Evolutionary conservation across 92 coral and sea anemone genomes (phyloP), one percentile per base, ranked within the genome.

Genomic region (Siderastrea radians): DNA sequence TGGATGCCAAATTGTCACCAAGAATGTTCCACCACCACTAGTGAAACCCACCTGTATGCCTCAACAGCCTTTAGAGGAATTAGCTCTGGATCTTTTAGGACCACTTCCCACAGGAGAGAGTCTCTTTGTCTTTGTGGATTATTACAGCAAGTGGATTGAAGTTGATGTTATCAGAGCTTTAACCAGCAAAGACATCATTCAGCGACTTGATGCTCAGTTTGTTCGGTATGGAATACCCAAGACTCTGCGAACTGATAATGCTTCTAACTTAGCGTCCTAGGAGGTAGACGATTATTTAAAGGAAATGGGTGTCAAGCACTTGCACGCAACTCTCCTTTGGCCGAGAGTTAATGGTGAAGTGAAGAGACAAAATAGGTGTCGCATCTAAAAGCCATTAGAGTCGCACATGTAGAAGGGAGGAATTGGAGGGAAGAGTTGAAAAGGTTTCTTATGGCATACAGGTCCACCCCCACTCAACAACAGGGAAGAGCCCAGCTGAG

Each of bases 341-440:
- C 88, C 92, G 12, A 75, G 88, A 45, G 93, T 89, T 10, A 90
- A 90, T 38, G 87, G 84, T 15, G 90, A 90, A 86, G 94, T 91
- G 14, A 91, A 91, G 15, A 86, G 85, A n/a, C n/a, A n/a, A n/a
- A n/a, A n/a, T n/a, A n/a, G n/a, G n/a, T n/a, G 9, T 82, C 85
- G 26, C 62, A 82, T 45, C 81, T 91, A 64, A 90, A 90, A 54
- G 64, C 84, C 43, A 66, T 80, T 78, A 86, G 79, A 82, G 91
- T 88, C 67, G 79, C 80, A 61, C 86, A 84, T 15, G 86, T 74
- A 0, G 90, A 90, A 71, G 71, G 78, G 68, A 78, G 66, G 53
- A 65, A 74, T 70, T 90, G 88, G 85, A 74, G 63, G 60, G 58
- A 62, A 13, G 91, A 89, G 84, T 59, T 85, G 7, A 85, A 92